Conservation (phyloP, 2,113 vertebrate species). For the Monarcha castaneiventris region DNA sequence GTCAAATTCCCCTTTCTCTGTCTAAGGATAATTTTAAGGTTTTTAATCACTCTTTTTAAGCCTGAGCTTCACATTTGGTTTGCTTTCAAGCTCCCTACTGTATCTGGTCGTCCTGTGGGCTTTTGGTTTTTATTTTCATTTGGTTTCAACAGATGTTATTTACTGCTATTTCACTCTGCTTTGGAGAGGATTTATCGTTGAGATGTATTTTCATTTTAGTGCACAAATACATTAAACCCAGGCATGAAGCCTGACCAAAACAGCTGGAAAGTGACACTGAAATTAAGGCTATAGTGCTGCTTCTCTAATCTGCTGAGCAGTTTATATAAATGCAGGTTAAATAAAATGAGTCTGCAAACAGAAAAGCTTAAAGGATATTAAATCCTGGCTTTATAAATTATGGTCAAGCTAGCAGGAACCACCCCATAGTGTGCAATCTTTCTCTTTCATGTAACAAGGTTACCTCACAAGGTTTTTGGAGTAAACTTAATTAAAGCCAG, state of each 20-base stretch:
- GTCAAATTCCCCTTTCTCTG: neutral
- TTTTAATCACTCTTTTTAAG: neutral
- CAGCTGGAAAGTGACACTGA: constrained; percentile 61
- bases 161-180: constrained; percentile 20
- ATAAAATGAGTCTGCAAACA: constrained; percentile 62
- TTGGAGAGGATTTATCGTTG: constrained; percentile 51
- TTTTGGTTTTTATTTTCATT: constrained; percentile 41
- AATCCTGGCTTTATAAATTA: constrained; percentile 50
- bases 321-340: constrained; percentile 67
- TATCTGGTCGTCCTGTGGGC: neutral
- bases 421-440: neutral
- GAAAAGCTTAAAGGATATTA: constrained; percentile 58
- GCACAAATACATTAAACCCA: constrained; percentile 44
- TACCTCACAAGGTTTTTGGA: constrained; percentile 47
- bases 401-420: constrained; percentile 33
- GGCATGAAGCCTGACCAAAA: constrained; percentile 51
- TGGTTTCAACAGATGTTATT: constrained; percentile 51
- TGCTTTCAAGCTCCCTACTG: neutral
- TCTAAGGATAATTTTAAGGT: neutral
- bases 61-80: neutral
- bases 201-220: constrained; percentile 44
- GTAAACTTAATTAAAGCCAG: constrained; percentile 61
- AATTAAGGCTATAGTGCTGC: constrained; percentile 55
- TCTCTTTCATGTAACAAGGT: constrained; percentile 53
- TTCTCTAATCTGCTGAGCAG: constrained; percentile 51